Evolutionary conservation across 2,797 vertebrate species (phyloP), one percentile per base, ranked within the genome.

Genomic region (Botia kubotai): DNA sequence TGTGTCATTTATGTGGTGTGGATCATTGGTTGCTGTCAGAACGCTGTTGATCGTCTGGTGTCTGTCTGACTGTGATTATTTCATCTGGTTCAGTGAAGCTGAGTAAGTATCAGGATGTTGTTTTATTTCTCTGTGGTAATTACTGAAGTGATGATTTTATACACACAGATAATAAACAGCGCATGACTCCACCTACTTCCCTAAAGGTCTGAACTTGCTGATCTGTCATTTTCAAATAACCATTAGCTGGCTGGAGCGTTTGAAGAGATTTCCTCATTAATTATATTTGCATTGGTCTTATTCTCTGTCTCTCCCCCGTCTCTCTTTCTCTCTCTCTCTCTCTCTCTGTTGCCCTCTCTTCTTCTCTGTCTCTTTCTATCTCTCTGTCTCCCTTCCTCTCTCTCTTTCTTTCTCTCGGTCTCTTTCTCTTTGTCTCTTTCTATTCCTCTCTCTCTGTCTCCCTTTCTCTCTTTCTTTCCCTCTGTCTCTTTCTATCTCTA

Each of bases 61-160:
- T 53, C 58, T 80, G 62, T 72, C 46, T 66, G 81, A 73, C 58
- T 79, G 46, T 65, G 55, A 77, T 52, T 65, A 65, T 77, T 81
- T 80, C 52, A 68, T 69, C 75, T 63, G 60, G 53, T 66, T 55
- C 79, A 75, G 12, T 72, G 57, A 57, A 81, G 68, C 21, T 62
- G 79, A 82, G 75, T 5, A 79, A 79, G 68, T 69, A 60, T 33
- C 63, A 82, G 76, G 29, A 82, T 75, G 69, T 55, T 70, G 77
- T 62, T 86, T 80, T 82, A 81, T 87, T 85, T 80, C 71, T 72
- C 73, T 39, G 10, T 62, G 80, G 83, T 86, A 86, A 84, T 87
- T 79, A 85, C 81, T 46, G 57, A 50, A 78, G 68, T 69, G 83
- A 66, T 82, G 82, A 78, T 85, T 84, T 69, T 58, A 69, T 39